phyloP scores from a whole-genome alignment of 2,888 invertebrate species.

The Sphaerolaimus hirsutus region DNA sequence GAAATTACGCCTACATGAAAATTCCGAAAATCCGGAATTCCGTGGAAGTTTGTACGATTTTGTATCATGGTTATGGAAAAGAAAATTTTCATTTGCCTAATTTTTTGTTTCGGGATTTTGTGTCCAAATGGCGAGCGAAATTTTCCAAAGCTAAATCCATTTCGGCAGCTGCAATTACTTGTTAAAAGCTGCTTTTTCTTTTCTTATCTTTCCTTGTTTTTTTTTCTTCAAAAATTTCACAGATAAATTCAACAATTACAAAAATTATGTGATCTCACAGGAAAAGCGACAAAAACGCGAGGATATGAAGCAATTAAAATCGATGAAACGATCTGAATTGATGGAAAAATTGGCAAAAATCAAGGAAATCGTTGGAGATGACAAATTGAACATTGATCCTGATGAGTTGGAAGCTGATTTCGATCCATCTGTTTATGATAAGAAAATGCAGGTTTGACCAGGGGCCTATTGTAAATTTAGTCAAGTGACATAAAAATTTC shows the following conservation, averaged over 20 bases:
- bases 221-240: not conserved
- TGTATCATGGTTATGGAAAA: too few species aligned
- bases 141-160: too few species aligned
- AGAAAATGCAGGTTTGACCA: conserved; percentile 13
- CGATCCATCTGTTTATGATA: conserved; percentile 20
- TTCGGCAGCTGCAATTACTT: too few species aligned
- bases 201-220: not conserved
- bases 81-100: too few species aligned
- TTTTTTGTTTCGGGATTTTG: too few species aligned
- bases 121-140: too few species aligned
- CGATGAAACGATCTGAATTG: conserved; percentile 63
- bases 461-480: not conserved
- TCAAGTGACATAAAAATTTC: not conserved
- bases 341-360: conserved; percentile 61
- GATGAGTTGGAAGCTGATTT: conserved; percentile 47
- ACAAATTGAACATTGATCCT: conserved; percentile 43
- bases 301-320: conserved; percentile 49
- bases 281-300: conserved; percentile 57
- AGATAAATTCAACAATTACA: too few species aligned
- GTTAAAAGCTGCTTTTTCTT: not conserved
- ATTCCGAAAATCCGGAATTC: too few species aligned
- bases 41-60: too few species aligned
- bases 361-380: conserved; percentile 62
- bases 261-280: conserved; percentile 18
- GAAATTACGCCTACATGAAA: too few species aligned